Percentiles rank a stretch among this genome's conserved stretches.
These are phyloP conservation scores for Callipepla californica DNA, from an alignment of 2,113 vertebrate species.

Conservation along the genomic window DNA sequence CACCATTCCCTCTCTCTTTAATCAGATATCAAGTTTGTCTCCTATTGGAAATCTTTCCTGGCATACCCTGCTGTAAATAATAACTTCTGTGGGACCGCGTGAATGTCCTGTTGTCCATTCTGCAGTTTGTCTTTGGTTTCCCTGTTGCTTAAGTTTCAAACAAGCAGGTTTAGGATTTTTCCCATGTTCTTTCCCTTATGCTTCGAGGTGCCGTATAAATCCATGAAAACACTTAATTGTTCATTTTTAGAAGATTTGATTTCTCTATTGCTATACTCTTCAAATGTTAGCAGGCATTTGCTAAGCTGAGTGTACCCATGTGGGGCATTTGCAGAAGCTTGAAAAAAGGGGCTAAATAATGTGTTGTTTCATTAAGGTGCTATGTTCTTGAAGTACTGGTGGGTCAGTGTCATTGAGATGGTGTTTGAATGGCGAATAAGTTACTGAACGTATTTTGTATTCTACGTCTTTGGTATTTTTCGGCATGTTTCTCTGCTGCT, in stretches of 20 bases:
- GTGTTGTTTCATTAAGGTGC: accelerated
- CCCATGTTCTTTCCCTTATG: accelerated
- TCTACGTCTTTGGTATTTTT: accelerated
- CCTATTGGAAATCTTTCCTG: not conserved
- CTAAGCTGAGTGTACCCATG: not conserved
- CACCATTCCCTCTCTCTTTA: accelerated
- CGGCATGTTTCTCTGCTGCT: not conserved
- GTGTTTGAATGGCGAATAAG: too few species aligned
- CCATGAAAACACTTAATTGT: not conserved
- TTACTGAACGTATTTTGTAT: not conserved
- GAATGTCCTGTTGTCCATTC: not conserved
- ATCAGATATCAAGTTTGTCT: not conserved
- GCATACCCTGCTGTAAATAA: not conserved
- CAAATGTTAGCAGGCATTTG: accelerated
- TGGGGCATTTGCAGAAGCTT: not conserved
- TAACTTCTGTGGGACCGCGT: not conserved
- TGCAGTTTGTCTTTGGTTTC: not conserved
- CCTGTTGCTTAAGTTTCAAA: not conserved
- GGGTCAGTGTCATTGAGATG: not conserved
- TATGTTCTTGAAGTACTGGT: not conserved
- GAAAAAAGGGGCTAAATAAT: not conserved
- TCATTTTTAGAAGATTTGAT: not conserved
- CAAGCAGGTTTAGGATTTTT: not conserved
- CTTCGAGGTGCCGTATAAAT: not conserved
- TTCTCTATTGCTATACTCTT: not conserved